Percentiles rank a stretch among this genome's conserved stretches.
These are phyloP conservation scores for Hirtodrosophila duncani DNA, from an alignment of 2,888 invertebrate genomes.

Conservation along the genomic window DNA sequence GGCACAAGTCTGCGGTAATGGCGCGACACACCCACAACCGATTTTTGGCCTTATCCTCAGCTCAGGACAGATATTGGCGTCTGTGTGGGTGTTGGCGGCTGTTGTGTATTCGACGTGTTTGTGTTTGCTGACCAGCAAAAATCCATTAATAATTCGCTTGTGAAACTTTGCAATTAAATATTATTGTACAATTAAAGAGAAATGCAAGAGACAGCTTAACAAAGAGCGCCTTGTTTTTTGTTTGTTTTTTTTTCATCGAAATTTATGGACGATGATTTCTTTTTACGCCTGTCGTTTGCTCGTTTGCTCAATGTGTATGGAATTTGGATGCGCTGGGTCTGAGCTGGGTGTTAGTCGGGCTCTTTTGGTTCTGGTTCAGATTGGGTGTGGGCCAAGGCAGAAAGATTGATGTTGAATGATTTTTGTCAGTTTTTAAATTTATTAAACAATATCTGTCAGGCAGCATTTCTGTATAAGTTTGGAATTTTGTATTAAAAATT, in stretches of 20 bases:
- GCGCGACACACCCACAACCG: slow-evolving; percentile 45
- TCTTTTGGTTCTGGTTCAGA: no score
- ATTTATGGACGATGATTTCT: slow-evolving; percentile 55
- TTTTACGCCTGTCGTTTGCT: slow-evolving; percentile 39
- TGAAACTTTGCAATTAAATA: slow-evolving; percentile 57
- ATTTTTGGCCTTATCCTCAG: slow-evolving; percentile 39
- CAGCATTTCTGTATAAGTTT: slow-evolving; percentile 11
- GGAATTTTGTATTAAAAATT: slow-evolving; percentile 23
- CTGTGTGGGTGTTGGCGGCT: slow-evolving; percentile 34
- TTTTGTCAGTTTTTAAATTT: slow-evolving; percentile 36
- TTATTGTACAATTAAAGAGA: slow-evolving; percentile 60
- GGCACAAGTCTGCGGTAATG: slow-evolving; percentile 17
- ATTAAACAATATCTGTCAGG: slow-evolving; percentile 41
- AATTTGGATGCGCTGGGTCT: not conserved
- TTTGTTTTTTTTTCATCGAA: slow-evolving; percentile 33
- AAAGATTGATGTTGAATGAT: slow-evolving; percentile 1
- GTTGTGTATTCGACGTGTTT: not conserved
- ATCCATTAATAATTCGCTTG: slow-evolving; percentile 49
- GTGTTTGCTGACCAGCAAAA: slow-evolving; percentile 4
- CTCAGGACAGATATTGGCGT: no score
- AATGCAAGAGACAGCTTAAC: slow-evolving; percentile 43
- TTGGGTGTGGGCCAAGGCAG: not conserved
- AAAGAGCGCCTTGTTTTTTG: slow-evolving; percentile 30
- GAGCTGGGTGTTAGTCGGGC: not conserved
- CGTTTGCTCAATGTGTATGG: no score